Evolutionary conservation across 1,140 invertebrate genomes (phyloP).

Genomic region (Hylaeus anthracinus): DNA sequence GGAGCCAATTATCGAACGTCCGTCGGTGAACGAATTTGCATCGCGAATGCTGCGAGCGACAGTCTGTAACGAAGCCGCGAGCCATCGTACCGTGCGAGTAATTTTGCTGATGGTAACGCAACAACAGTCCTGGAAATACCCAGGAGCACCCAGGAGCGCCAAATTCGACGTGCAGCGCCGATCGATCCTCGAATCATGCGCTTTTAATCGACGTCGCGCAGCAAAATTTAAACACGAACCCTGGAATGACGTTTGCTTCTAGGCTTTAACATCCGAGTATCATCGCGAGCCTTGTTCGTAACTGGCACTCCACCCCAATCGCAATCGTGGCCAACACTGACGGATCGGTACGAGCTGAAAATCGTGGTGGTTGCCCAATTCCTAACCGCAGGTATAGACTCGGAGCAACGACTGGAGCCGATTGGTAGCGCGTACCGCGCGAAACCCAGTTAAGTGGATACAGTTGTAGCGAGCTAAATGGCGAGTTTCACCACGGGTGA

Average conservation of each 20-base stretch:
- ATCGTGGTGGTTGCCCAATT: not conserved
- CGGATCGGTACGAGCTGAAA: not conserved
- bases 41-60: conserved; percentile 19
- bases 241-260: too few relatives aligned
- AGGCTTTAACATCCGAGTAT: too few relatives aligned
- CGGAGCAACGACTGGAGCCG: not conserved
- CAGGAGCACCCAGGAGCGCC: not conserved
- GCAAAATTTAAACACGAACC: too few relatives aligned
- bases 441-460: conserved; percentile 55
- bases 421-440: not conserved
- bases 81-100: conserved; percentile 18
- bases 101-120: conserved; percentile 30
- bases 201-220: not conserved
- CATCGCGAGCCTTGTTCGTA: too few relatives aligned
- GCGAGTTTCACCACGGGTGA: conserved; percentile 58
- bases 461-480: conserved; percentile 60
- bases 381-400: conserved; percentile 1
- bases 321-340: not conserved
- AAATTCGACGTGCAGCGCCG: too few relatives aligned
- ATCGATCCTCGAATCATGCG: not conserved
- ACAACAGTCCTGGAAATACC: not conserved
- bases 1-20: conserved; percentile 32
- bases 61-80: conserved; percentile 24
- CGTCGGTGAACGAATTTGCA: conserved; percentile 36
- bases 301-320: too few relatives aligned